Percentiles rank a stretch among this genome's conserved stretches.
Evolutionary conservation across 2,888 invertebrate genomes (phyloP).

Genomic region (Scaptomyza polygonia): DNA sequence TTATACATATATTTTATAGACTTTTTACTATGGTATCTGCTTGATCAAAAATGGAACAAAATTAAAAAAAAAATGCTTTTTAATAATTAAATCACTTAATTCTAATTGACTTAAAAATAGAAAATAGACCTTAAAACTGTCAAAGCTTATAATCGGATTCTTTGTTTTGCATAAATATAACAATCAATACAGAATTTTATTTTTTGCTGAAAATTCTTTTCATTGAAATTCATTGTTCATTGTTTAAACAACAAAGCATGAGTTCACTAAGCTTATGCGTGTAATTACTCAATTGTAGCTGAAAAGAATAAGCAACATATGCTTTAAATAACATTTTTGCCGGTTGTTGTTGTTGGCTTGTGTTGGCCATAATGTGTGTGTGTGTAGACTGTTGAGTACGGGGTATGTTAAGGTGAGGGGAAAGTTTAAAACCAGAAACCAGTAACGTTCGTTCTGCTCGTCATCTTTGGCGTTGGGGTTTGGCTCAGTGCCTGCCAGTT

Average conservation of each 20-base stretch:
- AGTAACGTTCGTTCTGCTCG: constrained; percentile 69
- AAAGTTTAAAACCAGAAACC: constrained; percentile 33
- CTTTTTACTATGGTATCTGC: too few relatives aligned
- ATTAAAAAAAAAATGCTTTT: too few relatives aligned
- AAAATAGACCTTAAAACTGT: too few relatives aligned
- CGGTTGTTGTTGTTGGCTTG: constrained; percentile 36
- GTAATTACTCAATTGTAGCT: constrained; percentile 76
- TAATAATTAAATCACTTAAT: too few relatives aligned
- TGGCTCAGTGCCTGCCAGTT: constrained; percentile 55
- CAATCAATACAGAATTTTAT: too few relatives aligned
- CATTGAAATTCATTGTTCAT: neutral
- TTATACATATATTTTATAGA: too few relatives aligned
- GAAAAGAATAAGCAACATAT: constrained; percentile 68
- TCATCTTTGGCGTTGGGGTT: constrained; percentile 28
- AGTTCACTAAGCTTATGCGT: constrained; percentile 70
- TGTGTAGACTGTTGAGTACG: constrained; percentile 1
- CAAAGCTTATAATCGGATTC: too few relatives aligned
- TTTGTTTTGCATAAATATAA: too few relatives aligned
- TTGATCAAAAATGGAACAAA: too few relatives aligned
- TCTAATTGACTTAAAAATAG: too few relatives aligned
- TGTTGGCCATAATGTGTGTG: constrained; percentile 47
- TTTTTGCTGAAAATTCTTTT: too few relatives aligned
- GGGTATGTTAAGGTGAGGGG: neutral
- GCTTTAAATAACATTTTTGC: constrained; percentile 71
- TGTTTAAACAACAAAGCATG: too few relatives aligned